A percentile compares a stretch with the other conserved stretches of the same genome.
These are phyloP conservation scores for Hypocryptadius cinnamomeus DNA, from an alignment of 2,113 vertebrate genomes.

Conservation along the genomic window DNA sequence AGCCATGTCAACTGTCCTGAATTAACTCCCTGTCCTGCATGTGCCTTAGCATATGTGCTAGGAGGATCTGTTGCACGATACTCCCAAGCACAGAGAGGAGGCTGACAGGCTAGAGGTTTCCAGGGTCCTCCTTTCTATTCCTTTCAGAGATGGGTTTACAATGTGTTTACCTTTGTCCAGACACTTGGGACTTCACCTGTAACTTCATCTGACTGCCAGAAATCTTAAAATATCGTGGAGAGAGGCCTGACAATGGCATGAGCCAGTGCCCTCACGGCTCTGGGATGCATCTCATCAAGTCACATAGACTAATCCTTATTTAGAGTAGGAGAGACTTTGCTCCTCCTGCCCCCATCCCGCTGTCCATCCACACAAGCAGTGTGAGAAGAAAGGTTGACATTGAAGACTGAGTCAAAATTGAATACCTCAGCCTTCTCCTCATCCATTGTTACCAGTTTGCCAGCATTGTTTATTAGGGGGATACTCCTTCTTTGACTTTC, in stretches of 20 bases:
- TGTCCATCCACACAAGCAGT: background rate
- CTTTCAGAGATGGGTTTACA: background rate
- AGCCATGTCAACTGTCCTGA: fast-evolving
- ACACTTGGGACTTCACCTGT: background rate
- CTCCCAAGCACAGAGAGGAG: background rate
- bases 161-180: background rate
- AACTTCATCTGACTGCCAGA: background rate
- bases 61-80: background rate
- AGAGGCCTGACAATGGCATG: background rate
- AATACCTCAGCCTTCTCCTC: background rate
- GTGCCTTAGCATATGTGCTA: background rate
- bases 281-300: background rate
- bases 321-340: background rate
- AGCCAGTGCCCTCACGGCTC: background rate
- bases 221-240: background rate
- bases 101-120: background rate
- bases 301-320: no score
- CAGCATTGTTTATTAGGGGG: background rate
- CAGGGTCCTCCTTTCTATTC: background rate
- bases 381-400: background rate
- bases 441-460: background rate
- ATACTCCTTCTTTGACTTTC: background rate
- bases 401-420: background rate
- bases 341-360: background rate
- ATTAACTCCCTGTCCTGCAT: background rate